Evolutionary conservation across 2,113 vertebrate species (phyloP), one percentile per base, ranked within the genome.

Genomic region (Cebus imitator): DNA sequence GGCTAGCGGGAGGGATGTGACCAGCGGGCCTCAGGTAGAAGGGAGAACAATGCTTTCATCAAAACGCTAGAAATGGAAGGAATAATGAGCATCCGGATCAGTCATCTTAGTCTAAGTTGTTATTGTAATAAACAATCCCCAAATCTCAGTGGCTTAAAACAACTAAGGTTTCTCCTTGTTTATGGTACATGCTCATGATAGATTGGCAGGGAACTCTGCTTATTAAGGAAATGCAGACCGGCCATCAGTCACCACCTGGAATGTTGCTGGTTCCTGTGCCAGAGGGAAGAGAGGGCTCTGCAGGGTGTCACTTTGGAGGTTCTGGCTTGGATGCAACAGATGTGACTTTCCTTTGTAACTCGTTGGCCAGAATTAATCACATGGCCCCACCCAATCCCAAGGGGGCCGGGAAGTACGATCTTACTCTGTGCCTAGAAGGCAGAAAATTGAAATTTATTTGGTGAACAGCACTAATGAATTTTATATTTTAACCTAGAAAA

Each of bases 131-230:
- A 40, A 30, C 14, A 21, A 73, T 25, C 58, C 43, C n/a, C 43
- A 93, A 48, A 85, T 50, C 78, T 72, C 83, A 58, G 87, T 1
- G 66, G 7, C 10, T 89, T 45, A 21, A 27, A 82, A 40, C 30
- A 9, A 32, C 35, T 4, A 5, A 55, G 45, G 21, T 6, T 76
- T 12, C 27, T 52, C 66, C 57, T 57, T 14, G 17, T 80, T 27
- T 43, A 45, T 86, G 27, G 2, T 7, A 2, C 17, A 0, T 2
- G 35, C 30, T 57, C 52, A 18, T 14, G 48, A 4, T 1, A 45
- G 27, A n/a, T 18, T 7, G 32, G 81, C 50, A 58, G 52, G 40
- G 25, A 70, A n/a, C 61, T 4, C 3, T 5, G 4, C 7, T 48
- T 20, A 32, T 6, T 68, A 13, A 32, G 64, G 68, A 16, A 61